Conservation (phyloP, 2,888 invertebrate species). For the Pyrrhia umbra region DNA sequence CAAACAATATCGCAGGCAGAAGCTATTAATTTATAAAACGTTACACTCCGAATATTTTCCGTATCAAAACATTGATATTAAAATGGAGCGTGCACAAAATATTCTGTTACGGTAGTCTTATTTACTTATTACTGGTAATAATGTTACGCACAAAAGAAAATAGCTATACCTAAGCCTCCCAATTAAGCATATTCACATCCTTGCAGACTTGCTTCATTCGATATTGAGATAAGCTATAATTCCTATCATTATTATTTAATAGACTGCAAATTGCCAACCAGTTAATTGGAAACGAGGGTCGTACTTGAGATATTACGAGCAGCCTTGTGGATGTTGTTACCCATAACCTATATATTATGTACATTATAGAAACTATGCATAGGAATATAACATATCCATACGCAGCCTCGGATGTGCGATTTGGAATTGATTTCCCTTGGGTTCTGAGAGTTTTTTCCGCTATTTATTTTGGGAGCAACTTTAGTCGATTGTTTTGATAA, state of each 20-base stretch:
- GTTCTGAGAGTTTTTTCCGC: neutral
- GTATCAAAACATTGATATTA: too few relatives aligned
- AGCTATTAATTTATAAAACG: too few relatives aligned
- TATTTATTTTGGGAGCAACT: neutral
- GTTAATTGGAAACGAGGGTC: neutral
- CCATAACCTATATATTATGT: conserved; percentile 1
- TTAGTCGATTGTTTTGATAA: neutral
- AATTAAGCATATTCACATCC: neutral
- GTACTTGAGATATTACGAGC: neutral
- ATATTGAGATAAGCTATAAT: neutral
- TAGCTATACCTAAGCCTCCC: too few relatives aligned
- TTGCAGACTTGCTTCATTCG: neutral
- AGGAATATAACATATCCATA: neutral
- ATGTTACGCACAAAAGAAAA: too few relatives aligned
- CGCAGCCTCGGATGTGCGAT: neutral
- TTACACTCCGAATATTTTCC: too few relatives aligned
- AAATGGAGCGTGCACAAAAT: too few relatives aligned
- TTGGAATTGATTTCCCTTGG: conserved; percentile 30
- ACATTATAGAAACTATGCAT: neutral
- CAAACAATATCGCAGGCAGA: too few relatives aligned
- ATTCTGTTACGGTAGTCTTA: too few relatives aligned
- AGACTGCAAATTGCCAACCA: neutral
- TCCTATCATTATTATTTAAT: neutral
- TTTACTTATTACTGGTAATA: too few relatives aligned
- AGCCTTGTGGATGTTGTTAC: neutral